A percentile compares a stretch with the other conserved stretches of the same genome.
phyloP scores from a whole-genome alignment of 1,140 invertebrate genomes.

The Heliconius himera region DNA sequence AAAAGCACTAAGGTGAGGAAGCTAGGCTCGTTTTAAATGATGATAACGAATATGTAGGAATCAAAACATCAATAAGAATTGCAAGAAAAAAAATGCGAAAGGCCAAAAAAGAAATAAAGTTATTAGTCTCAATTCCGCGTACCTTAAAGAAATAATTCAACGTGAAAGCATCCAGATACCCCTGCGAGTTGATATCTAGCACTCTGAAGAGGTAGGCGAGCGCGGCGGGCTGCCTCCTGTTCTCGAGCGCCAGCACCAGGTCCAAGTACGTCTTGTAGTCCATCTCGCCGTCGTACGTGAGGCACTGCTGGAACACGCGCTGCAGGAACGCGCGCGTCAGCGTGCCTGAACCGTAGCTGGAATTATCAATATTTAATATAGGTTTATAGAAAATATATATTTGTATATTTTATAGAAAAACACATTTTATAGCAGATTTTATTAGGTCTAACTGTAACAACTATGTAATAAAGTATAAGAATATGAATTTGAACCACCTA shows the following conservation, averaged over 20 bases:
- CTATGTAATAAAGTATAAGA: no score
- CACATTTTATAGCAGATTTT: no score
- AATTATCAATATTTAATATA: background rate
- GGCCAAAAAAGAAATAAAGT: no score
- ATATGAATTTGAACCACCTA: no score
- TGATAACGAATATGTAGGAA: no score
- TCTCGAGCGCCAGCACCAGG: constrained; percentile 96
- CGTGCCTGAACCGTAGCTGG: constrained; percentile 94
- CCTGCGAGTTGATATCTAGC: constrained; percentile 93
- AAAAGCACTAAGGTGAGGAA: no score
- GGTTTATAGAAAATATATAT: no score
- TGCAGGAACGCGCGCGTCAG: constrained; percentile 96
- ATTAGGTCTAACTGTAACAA: no score
- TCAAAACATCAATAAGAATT: no score
- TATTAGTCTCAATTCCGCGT: background rate
- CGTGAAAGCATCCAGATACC: constrained; percentile 94
- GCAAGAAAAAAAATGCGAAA: no score
- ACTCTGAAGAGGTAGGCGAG: constrained; percentile 96
- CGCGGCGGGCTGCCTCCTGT: constrained; percentile 94
- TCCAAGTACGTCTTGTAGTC: constrained; percentile 99
- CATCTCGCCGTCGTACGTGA: constrained; percentile 98
- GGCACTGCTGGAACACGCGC: constrained; percentile 96
- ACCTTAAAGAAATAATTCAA: constrained; percentile 97
- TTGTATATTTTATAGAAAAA: no score
- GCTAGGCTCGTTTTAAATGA: no score